Base-by-base conservation (phyloP, 1,140 invertebrate species). In the Pantala flavescens region DNA sequence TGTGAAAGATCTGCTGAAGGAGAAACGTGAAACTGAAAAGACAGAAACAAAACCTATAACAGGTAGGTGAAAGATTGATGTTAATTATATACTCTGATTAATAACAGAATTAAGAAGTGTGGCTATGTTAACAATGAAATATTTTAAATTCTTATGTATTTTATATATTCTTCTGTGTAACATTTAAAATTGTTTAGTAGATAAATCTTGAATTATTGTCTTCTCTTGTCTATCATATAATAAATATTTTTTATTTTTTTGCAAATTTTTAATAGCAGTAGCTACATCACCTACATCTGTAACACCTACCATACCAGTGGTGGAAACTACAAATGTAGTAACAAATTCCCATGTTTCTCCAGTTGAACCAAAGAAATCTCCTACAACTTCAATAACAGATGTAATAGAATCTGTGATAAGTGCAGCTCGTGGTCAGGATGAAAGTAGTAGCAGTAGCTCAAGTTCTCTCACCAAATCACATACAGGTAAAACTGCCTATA, bases 381-480 rank as follows among this genome's bases (percentile, higher is more conserved):
- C 74, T 71, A 63, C 75, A 42, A 76, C 77, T 42, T 76, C 77
- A 49, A 78, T 83, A 24, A 75, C 74, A 73, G 85, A 85, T 76
- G 84, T 84, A 23, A 88, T 88, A 76, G 87, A 88, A 75, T 87
- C 86, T 71, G 86, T 88, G 19, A 82, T 88, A 3, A 87, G 84
- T 78, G 84, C 83, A 28, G 81, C 82, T 12, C 78, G 81, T 74
- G 80, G 81, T 74, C 82, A 83, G 11, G 80, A 79, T 74, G 81
- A 83, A 77, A 82, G 84, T 16, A 82, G 83, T 55, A 81, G 83
- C 76, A 81, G 84, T 74, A 82, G 85, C 74, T 77, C 79, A 78
- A 19, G 82, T 83, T 76, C 80, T 78, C 73, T 79, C 77, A 78
- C 82, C 77, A 78, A 80, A 74, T 78, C 77, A 63, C 73, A 72